Conservation (phyloP, 2,888 invertebrate species). For the Neoaliturus tenellus region DNA sequence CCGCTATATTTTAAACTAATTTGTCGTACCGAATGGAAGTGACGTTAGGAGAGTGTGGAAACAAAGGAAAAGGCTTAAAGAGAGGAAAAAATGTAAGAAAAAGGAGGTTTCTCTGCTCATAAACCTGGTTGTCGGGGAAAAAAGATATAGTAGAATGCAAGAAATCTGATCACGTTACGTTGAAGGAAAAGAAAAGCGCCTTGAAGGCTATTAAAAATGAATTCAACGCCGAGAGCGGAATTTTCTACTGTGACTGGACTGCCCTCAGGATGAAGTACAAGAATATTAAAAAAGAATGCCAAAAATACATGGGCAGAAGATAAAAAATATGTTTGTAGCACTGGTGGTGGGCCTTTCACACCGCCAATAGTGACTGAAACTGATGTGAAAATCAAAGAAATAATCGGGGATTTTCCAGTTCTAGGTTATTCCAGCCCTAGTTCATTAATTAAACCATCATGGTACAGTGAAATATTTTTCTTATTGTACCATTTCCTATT, state of each 20-base stretch:
- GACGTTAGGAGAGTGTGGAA: not conserved
- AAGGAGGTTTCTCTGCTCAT: too few relatives aligned
- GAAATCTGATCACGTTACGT: not conserved
- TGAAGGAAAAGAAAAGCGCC: not conserved
- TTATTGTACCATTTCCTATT: too few relatives aligned
- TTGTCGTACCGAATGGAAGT: not conserved
- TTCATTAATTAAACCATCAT: too few relatives aligned
- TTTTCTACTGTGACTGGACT: not conserved
- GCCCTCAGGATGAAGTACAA: not conserved
- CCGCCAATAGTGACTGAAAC: not conserved
- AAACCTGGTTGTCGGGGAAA: too few relatives aligned
- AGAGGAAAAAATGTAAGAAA: not conserved
- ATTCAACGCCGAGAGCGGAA: not conserved
- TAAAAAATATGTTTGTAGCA: not conserved
- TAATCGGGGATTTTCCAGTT: not conserved
- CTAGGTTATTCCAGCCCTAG: not conserved
- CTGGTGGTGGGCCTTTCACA: not conserved
- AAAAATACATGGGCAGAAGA: slow-evolving; percentile 1
- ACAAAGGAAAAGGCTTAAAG: not conserved
- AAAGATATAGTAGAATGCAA: not conserved
- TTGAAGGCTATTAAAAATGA: not conserved
- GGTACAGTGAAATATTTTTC: too few relatives aligned
- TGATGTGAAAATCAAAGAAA: not conserved
- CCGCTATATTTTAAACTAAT: not conserved
- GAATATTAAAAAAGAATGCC: not conserved